These are phyloP conservation scores for Chloroclystis v-ata DNA, from an alignment of 2,888 invertebrate genomes.

Conservation along the genomic window DNA sequence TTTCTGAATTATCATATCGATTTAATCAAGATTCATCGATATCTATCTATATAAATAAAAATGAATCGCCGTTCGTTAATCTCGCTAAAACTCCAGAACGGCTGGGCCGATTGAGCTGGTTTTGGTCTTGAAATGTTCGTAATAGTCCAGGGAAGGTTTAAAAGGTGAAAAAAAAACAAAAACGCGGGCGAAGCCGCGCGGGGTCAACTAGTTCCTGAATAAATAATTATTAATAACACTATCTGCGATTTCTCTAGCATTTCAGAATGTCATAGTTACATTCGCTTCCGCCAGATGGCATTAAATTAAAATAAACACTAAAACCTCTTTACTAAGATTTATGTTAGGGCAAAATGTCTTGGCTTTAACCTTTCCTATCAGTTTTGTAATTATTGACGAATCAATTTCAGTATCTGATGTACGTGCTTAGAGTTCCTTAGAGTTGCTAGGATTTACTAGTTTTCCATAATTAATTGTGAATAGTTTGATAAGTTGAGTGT, in stretches of 20 bases:
- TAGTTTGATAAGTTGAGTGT: background rate
- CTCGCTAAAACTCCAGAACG: too few relatives aligned
- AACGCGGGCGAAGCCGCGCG: too few relatives aligned
- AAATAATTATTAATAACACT: too few relatives aligned
- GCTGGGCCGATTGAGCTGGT: too few relatives aligned
- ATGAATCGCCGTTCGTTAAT: too few relatives aligned
- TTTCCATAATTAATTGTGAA: constrained; percentile 1
- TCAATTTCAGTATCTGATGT: constrained; percentile 69
- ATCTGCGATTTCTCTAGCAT: background rate
- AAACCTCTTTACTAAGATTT: constrained; percentile 6
- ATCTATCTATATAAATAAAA: too few relatives aligned
- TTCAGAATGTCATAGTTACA: background rate
- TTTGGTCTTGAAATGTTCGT: too few relatives aligned
- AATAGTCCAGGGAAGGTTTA: too few relatives aligned
- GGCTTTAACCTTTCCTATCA: constrained; percentile 22
- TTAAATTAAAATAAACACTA: constrained; percentile 6
- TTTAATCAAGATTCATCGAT: too few relatives aligned
- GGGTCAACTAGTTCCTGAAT: too few relatives aligned
- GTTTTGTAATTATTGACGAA: constrained; percentile 67
- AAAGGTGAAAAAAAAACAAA: too few relatives aligned
- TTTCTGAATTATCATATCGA: too few relatives aligned
- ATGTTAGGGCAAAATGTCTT: constrained; percentile 9
- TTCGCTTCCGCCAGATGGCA: background rate
- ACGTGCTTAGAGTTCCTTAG: constrained; percentile 31
- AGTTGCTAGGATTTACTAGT: background rate